These are phyloP conservation scores for Drosophila seguyi DNA, from an alignment of 1,140 invertebrate species.

Conservation along the genomic window DNA sequence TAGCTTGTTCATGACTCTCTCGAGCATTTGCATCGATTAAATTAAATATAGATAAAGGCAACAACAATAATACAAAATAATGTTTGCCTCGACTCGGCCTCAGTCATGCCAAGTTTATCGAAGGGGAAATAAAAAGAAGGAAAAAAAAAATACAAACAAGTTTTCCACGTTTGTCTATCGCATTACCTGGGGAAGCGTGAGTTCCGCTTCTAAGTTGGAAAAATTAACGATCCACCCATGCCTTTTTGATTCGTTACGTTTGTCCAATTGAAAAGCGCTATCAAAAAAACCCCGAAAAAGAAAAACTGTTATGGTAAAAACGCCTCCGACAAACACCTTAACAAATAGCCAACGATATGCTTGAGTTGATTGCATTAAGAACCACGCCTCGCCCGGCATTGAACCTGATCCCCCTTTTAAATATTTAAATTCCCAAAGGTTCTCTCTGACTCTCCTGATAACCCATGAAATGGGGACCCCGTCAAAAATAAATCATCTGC, in stretches of 20 bases:
- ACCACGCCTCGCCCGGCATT: constrained; percentile 52
- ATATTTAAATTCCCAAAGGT: constrained; percentile 63
- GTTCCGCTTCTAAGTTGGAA: constrained; percentile 64
- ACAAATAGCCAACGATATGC: constrained; percentile 38
- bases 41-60: constrained; percentile 53
- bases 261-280: constrained; percentile 56
- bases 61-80: constrained; percentile 38
- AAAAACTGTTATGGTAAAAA: constrained; percentile 29
- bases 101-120: constrained; percentile 61
- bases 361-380: constrained; percentile 45
- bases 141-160: constrained; percentile 35
- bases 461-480: constrained; percentile 63
- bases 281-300: constrained; percentile 9
- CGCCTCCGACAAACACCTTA: constrained; percentile 52
- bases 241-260: constrained; percentile 38
- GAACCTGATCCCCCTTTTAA: constrained; percentile 52
- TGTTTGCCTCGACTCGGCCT: constrained; percentile 60
- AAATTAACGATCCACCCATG: constrained; percentile 25
- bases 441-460: constrained; percentile 45
- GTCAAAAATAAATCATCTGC: constrained; percentile 74
- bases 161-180: constrained; percentile 58
- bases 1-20: constrained; percentile 34
- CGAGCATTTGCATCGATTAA: constrained; percentile 52
- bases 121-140: constrained; percentile 24
- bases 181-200: constrained; percentile 58